Percentiles rank a stretch among this genome's conserved stretches.
phyloP scores from a whole-genome alignment of 1,140 invertebrate genomes.

The Neelides sp. region DNA sequence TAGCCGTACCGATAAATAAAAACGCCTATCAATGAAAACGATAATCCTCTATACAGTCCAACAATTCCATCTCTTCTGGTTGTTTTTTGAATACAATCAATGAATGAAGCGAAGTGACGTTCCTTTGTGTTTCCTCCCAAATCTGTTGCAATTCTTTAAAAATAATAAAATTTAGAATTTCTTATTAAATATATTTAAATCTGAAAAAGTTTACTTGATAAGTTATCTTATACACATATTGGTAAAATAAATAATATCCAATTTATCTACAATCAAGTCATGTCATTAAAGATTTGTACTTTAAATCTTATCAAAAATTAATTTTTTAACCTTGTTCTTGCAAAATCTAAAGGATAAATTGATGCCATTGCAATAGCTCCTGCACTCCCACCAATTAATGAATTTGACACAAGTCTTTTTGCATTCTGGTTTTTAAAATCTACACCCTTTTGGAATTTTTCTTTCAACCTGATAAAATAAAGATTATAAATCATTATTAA shows the following conservation, averaged over 20 bases:
- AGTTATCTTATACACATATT: too few relatives aligned
- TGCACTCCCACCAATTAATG: constrained; percentile 18
- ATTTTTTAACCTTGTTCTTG: constrained; percentile 17
- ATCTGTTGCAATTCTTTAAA: constrained; percentile 11
- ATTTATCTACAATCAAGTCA: too few relatives aligned
- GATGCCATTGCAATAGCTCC: constrained; percentile 15
- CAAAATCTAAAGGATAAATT: constrained; percentile 28
- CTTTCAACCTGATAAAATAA: constrained; percentile 4
- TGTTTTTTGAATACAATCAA: constrained; percentile 4
- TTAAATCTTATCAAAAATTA: neutral
- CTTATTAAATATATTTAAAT: too few relatives aligned
- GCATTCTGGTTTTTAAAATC: neutral
- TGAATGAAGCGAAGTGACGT: constrained; percentile 1
- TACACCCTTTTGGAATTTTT: neutral
- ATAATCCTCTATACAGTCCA: constrained; percentile 21
- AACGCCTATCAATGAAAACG: constrained; percentile 21
- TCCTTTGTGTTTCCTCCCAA: neutral
- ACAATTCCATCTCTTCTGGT: constrained; percentile 4
- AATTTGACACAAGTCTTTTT: constrained; percentile 3
- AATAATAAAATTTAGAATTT: too few relatives aligned
- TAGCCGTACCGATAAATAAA: constrained; percentile 21
- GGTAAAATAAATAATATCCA: too few relatives aligned
- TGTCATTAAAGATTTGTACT: too few relatives aligned
- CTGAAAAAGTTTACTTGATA: too few relatives aligned
- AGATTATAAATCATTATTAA: too few relatives aligned